These are phyloP conservation scores for Motacilla alba DNA, from an alignment of 2,113 vertebrate genomes.

Conservation along the genomic window DNA sequence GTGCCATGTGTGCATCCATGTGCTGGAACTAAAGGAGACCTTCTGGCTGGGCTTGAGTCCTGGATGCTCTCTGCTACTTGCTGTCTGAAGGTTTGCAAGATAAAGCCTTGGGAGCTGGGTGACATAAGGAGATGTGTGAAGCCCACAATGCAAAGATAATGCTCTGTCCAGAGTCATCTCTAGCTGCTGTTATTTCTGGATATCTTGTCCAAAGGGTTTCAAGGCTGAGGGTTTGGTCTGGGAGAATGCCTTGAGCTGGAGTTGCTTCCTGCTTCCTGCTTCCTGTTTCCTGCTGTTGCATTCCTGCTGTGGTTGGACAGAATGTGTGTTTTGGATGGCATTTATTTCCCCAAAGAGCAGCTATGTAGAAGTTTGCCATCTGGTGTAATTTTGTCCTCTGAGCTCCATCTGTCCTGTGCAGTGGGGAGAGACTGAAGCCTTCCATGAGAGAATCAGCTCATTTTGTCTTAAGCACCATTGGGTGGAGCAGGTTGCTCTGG, in stretches of 20 bases:
- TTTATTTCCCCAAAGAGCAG: neutral
- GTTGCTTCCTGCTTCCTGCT: neutral
- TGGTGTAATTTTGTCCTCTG: slow-evolving; percentile 19
- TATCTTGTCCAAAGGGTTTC: neutral
- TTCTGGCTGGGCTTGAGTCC: neutral
- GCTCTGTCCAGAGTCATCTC: neutral
- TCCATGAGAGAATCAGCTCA: neutral
- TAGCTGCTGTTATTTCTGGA: neutral
- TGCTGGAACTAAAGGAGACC: neutral
- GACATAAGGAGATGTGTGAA: neutral
- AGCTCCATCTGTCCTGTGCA: neutral
- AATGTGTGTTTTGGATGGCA: neutral
- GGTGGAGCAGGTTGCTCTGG: neutral
- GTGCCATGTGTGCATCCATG: accelerated
- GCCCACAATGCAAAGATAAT: neutral
- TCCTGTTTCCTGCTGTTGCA: too few species aligned
- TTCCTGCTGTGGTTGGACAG: neutral
- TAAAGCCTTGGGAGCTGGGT: neutral
- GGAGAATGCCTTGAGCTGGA: neutral
- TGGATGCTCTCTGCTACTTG: neutral
- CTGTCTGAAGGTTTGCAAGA: neutral
- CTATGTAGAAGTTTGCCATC: slow-evolving; percentile 18
- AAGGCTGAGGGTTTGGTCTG: neutral
- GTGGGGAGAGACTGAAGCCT: neutral
- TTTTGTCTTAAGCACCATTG: neutral